These are phyloP conservation scores for Agonopterix alstromeriana DNA, from an alignment of 2,888 invertebrate species.

Conservation along the genomic window DNA sequence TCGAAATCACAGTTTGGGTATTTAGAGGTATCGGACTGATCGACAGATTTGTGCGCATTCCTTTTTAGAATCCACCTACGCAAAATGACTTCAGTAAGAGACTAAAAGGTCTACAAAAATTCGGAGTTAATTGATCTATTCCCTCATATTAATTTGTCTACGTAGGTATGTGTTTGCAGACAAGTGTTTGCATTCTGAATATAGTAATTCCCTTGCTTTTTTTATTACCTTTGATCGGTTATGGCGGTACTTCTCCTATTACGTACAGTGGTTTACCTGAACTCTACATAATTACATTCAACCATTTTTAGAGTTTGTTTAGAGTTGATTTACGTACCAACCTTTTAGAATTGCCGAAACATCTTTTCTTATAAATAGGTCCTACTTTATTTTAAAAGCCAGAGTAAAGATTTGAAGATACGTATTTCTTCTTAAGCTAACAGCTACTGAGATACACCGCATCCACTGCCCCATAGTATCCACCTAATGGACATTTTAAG, in stretches of 20 bases:
- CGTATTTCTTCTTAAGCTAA: too few species aligned
- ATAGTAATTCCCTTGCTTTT: neutral
- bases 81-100: constrained; percentile 29
- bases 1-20: constrained; percentile 6
- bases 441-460: too few species aligned
- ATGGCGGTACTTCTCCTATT: constrained; percentile 1
- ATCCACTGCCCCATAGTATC: too few species aligned
- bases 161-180: neutral
- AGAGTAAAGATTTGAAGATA: too few species aligned
- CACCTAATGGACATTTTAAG: too few species aligned
- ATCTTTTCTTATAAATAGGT: too few species aligned
- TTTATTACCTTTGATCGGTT: neutral
- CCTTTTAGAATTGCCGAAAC: too few species aligned
- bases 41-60: constrained; percentile 36
- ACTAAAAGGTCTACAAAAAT: neutral
- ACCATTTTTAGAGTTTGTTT: too few species aligned
- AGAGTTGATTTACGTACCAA: too few species aligned
- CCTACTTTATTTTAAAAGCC: too few species aligned
- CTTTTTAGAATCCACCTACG: constrained; percentile 47
- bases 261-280: constrained; percentile 2
- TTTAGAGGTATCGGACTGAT: constrained; percentile 16
- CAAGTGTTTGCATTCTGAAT: neutral
- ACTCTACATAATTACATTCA: too few species aligned
- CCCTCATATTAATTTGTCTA: neutral
- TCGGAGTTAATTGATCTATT: constrained; percentile 3